Conservation (phyloP, 2,797 vertebrate species). For the Crypturellus tataupa region DNA sequence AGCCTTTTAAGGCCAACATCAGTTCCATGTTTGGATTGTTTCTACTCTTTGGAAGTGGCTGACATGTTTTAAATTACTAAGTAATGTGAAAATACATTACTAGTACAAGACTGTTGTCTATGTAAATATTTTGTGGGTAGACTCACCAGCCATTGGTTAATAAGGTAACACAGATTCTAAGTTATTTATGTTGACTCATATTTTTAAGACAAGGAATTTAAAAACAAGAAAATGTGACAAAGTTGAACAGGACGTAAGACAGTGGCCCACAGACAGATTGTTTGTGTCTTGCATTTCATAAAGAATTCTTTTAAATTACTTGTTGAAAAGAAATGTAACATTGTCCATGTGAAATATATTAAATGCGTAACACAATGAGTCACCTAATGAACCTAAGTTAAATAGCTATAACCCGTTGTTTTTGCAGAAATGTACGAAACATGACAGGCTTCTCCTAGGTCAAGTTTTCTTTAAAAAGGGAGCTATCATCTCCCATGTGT, state of each 20-base stretch:
- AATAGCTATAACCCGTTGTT: background rate
- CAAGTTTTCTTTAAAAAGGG: background rate
- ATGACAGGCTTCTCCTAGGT: background rate
- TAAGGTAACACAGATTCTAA: slow-evolving; percentile 57
- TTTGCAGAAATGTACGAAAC: slow-evolving; percentile 25
- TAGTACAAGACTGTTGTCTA: slow-evolving; percentile 35
- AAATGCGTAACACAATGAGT: background rate
- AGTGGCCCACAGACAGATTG: background rate
- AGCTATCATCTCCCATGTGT: background rate
- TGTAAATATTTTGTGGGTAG: slow-evolving; percentile 60
- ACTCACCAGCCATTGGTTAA: slow-evolving; percentile 16
- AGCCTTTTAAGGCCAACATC: slow-evolving; percentile 56
- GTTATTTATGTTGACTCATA: slow-evolving; percentile 47
- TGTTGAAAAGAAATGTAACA: background rate
- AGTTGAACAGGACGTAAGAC: slow-evolving; percentile 6
- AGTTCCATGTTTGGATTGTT: slow-evolving; percentile 58
- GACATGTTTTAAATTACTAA: slow-evolving; percentile 68
- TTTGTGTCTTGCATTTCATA: background rate
- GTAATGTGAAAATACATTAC: slow-evolving; percentile 64
- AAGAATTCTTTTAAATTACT: slow-evolving; percentile 1
- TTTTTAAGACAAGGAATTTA: slow-evolving; percentile 47
- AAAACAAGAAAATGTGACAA: slow-evolving; percentile 35
- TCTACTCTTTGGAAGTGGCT: slow-evolving; percentile 57
- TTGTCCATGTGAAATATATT: background rate
- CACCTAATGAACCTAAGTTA: slow-evolving; percentile 20